Evolutionary conservation across 2,888 invertebrate species (phyloP).

Genomic region (Drosophila borborema): DNA sequence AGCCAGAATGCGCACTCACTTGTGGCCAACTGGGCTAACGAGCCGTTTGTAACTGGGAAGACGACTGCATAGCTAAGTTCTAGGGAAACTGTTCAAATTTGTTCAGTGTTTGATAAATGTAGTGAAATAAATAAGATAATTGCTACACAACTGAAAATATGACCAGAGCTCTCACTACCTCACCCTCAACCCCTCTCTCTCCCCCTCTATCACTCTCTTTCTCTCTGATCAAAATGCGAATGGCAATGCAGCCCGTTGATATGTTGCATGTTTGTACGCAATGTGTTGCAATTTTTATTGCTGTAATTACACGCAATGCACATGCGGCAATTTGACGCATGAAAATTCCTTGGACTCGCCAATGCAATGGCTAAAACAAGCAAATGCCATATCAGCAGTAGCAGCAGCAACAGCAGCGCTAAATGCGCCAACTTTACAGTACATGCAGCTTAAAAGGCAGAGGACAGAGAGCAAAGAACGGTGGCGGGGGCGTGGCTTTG

Average conservation of each 20-base stretch:
- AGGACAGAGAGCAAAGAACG: neutral
- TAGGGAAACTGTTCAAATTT: conserved; percentile 65
- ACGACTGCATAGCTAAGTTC: conserved; percentile 31
- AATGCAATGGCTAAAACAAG: conserved; percentile 26
- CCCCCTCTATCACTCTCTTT: too few species aligned
- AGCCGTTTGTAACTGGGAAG: conserved; percentile 36
- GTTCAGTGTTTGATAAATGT: conserved; percentile 74
- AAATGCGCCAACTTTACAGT: conserved; percentile 70
- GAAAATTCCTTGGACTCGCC: conserved; percentile 67
- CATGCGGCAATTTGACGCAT: conserved; percentile 77
- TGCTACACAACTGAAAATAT: conserved; percentile 49
- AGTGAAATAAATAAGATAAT: conserved; percentile 74
- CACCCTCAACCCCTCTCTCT: too few species aligned
- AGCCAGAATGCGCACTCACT: conserved; percentile 48
- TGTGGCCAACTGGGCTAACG: conserved; percentile 58
- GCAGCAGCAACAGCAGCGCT: conserved; percentile 50
- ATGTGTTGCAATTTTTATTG: conserved; percentile 80
- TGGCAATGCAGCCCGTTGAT: conserved; percentile 13
- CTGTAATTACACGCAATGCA: conserved; percentile 77
- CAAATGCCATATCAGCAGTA: conserved; percentile 58
- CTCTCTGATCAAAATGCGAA: conserved; percentile 19
- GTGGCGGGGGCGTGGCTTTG: conserved; percentile 35
- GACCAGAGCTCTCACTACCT: neutral
- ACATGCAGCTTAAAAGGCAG: conserved; percentile 27
- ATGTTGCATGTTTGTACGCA: conserved; percentile 76